Evolutionary conservation across 30 jellyfish, hydroid and myxozoan species (phyloP).

Genomic region (Aurelia aurita): DNA sequence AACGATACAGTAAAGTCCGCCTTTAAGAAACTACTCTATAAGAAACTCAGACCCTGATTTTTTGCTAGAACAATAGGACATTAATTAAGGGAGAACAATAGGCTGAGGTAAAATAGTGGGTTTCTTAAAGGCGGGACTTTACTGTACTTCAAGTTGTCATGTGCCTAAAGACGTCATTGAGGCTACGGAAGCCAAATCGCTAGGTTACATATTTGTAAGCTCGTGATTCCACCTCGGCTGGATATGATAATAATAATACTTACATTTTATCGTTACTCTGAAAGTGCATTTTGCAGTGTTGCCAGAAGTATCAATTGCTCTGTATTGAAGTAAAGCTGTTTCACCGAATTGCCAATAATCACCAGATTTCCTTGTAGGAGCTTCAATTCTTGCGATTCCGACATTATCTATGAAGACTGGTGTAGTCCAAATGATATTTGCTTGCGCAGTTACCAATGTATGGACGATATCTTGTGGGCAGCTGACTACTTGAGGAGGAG

Average conservation of each 20-base stretch:
- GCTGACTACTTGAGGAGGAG: constrained; percentile 77
- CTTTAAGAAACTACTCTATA: too few relatives aligned
- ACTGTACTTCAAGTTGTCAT: too few relatives aligned
- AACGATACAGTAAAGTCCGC: too few relatives aligned
- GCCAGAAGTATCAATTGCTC: constrained; percentile 91
- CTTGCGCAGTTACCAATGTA: constrained; percentile 27
- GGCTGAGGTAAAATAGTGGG: too few relatives aligned
- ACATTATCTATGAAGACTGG: constrained; percentile 91
- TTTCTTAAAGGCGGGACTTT: too few relatives aligned
- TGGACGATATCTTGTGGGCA: constrained; percentile 87
- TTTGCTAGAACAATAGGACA: too few relatives aligned
- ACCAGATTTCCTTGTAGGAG: constrained; percentile 76
- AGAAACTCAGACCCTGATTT: too few relatives aligned
- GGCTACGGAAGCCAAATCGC: too few relatives aligned
- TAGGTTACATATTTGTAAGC: too few relatives aligned
- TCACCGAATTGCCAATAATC: constrained; percentile 71
- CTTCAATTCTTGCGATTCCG: constrained; percentile 55
- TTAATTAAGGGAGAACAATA: too few relatives aligned
- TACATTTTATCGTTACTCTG: constrained; percentile 87
- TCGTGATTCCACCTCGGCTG: too few relatives aligned
- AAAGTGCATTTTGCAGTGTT: constrained; percentile 86
- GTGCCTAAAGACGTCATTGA: too few relatives aligned
- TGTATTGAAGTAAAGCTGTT: constrained; percentile 66
- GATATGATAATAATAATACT: constrained; percentile 22
- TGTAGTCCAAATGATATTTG: constrained; percentile 67